Base-by-base conservation (phyloP, 2,797 vertebrate genomes). In the Arrhamphus sclerolepis region DNA sequence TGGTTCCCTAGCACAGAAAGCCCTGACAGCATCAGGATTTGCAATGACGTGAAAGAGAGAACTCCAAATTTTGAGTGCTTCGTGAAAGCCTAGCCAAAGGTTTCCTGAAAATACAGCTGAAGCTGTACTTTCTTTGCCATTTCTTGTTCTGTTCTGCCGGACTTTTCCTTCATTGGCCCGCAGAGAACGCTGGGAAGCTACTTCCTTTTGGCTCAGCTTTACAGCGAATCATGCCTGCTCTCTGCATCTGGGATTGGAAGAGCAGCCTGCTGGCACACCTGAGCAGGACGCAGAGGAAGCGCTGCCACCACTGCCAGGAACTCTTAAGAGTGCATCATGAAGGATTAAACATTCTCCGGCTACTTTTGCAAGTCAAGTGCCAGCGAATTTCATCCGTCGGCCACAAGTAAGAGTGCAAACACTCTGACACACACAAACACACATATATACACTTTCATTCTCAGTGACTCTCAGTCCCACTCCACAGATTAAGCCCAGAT, bases 401-500 rank as follows among this genome's bases (percentile, higher is more conserved):
- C 34, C 41, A 8, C 14, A 58, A 67, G 56, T 20, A 73, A 61
- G 39, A 69, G 31, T 41, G 51, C 66, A 68, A 57, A 22, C 48
- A 18, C 60, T 58, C 66, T 66, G 52, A 55, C 61, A 53, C 77
- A 78, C 64, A 10, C 31, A 13, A 9, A 59, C 63, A 55, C 55
- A 18, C 52, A 41, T 22, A 42, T 1, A 19, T 50, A 63, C 71
- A 61, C 67, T 49, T 75, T 56, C 72, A 68, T 57, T 58, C 66
- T 64, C 54, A 55, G 59, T 53, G 75, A 78, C 62, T 53, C 69
- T 67, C 57, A 39, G 70, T 77, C 83, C 83, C 77, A 67, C 58
- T 83, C 75, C 59, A n/a, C 80, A 87, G 80, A 90, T 91, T 80
- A 86, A 72, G 80, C 66, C 87, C 89, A 91, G 87, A 91, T 90